These are phyloP conservation scores for Smittia sp. DNA, from an alignment of 2,888 invertebrate species.

Conservation along the genomic window DNA sequence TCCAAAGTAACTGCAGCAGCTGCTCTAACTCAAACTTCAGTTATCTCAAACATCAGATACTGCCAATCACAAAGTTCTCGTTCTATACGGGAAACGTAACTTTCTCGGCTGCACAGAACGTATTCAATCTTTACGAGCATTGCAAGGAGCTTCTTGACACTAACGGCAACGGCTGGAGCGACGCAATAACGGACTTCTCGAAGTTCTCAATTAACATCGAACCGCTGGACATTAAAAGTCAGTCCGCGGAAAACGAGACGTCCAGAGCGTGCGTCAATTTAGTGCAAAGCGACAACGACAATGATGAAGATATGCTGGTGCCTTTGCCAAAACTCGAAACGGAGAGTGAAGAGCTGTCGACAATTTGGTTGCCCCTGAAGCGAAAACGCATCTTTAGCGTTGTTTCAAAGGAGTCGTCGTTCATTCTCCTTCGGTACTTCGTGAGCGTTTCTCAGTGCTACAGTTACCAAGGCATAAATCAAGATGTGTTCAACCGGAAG, in stretches of 20 bases:
- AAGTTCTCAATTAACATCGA: constrained; percentile 45
- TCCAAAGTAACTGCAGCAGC: not conserved
- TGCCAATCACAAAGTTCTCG: constrained; percentile 50
- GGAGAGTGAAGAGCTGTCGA: constrained; percentile 45
- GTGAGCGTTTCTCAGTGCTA: constrained; percentile 49
- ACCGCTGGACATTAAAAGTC: constrained; percentile 44
- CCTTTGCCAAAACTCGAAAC: constrained; percentile 48
- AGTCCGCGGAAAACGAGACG: not conserved
- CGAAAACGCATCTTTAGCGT: constrained; percentile 49
- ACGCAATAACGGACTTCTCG: constrained; percentile 46
- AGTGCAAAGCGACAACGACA: constrained; percentile 45
- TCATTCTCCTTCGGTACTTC: constrained; percentile 49
- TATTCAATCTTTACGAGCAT: constrained; percentile 47
- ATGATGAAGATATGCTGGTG: constrained; percentile 48
- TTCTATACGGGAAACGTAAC: constrained; percentile 50
- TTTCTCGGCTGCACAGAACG: constrained; percentile 46
- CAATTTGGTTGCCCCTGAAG: constrained; percentile 51
- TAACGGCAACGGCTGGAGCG: constrained; percentile 51
- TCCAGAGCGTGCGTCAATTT: constrained; percentile 47
- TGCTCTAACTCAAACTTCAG: constrained; percentile 42
- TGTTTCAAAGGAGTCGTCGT: constrained; percentile 47
- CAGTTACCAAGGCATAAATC: constrained; percentile 47
- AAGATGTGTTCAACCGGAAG: constrained; percentile 47
- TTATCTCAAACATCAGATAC: constrained; percentile 48
- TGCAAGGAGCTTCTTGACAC: constrained; percentile 50